These are phyloP conservation scores for Axea sp. DNA, from an alignment of 2,888 invertebrate species.

Conservation along the genomic window DNA sequence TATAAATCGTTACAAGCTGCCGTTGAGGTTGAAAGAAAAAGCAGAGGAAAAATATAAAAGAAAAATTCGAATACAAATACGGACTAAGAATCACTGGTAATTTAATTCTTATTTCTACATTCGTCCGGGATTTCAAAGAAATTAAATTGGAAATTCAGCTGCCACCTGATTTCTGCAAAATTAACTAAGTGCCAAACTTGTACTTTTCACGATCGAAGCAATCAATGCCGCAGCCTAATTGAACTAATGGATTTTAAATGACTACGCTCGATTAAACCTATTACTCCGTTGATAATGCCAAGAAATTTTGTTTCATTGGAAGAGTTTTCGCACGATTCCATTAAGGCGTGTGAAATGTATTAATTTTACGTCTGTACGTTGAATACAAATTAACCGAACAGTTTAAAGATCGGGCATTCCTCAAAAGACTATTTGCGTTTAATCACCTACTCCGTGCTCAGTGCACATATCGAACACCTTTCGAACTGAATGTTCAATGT, in stretches of 20 bases:
- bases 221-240: conserved; percentile 45
- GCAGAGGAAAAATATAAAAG: too few species aligned
- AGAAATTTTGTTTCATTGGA: too few species aligned
- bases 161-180: conserved; percentile 46
- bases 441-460: too few species aligned
- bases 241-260: conserved; percentile 57
- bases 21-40: neutral
- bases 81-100: conserved; percentile 14
- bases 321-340: too few species aligned
- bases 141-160: conserved; percentile 55
- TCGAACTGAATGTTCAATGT: too few species aligned
- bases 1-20: neutral
- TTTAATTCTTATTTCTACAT: conserved; percentile 50
- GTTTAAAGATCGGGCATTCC: too few species aligned
- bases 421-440: too few species aligned
- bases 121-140: conserved; percentile 20
- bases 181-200: conserved; percentile 51
- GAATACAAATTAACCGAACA: too few species aligned
- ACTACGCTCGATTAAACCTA: conserved; percentile 39
- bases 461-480: too few species aligned
- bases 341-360: too few species aligned
- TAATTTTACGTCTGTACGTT: too few species aligned
- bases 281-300: conserved; percentile 41
- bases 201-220: conserved; percentile 25
- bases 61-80: neutral